Base-by-base conservation (phyloP, 2,888 invertebrate species). In the Amblyjoppa proteus region DNA sequence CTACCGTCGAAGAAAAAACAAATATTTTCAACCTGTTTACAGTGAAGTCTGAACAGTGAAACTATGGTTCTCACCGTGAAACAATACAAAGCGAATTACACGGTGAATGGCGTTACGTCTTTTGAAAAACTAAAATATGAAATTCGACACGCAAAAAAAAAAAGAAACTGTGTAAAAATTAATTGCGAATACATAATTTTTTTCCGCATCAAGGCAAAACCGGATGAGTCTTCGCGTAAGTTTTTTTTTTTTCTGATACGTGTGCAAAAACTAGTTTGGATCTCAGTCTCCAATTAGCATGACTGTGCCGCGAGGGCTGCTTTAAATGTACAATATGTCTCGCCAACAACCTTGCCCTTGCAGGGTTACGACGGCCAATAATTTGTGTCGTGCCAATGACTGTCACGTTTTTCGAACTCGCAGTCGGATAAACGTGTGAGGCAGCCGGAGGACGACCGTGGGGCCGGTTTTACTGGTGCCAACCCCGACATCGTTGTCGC, bases 401-500 rank as follows among this genome's bases (percentile, higher is more conserved):
- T 34, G 64, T 64, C 1, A 7, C 16, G 31, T 64, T 16, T 16
- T 6, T 31, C 34, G 16, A 31, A 64, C 31, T 16, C 16, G 16
- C 16, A 34, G 34, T 31, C 49, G 51, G 53, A 49, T 20, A 66
- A 38, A 9, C 68, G 68, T 20, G 64, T 66, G 51, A 64, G 31
- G 16, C n/a, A 64, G 64, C 34, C 34, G 7, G 64, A 64, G 64
- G 64, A 64, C 34, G 64, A 34, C 51, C 51, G 51, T 51, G 68
- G n/a, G 41, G 68, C 68, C 28, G 66, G 68, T 53, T 53, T 34
- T 85, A 82, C 87, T 84, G 87, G 90, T 91, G 91, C 90, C 90
- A 90, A 90, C 89, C 89, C 88, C 90, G 89, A 89, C 89, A 88
- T 85, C 87, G 89, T 88, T 92, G 92, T 92, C 92, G 93, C 91